phyloP scores from a whole-genome alignment of 2,797 vertebrate genomes.

The Lophotriccus pileatus region DNA sequence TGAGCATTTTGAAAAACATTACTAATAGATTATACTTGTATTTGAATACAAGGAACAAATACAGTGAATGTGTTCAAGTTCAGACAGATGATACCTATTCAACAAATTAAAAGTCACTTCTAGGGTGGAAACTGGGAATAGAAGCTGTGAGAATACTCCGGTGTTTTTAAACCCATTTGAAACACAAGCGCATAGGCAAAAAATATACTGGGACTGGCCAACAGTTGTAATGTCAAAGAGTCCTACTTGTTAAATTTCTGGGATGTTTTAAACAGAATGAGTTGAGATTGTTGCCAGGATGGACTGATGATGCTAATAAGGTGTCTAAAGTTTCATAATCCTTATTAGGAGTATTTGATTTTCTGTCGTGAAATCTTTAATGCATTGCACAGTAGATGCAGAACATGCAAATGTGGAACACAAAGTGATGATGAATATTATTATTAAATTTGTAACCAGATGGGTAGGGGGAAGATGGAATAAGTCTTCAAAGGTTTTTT shows the following conservation, averaged over 20 bases:
- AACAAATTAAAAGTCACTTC: constrained; percentile 34
- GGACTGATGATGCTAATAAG: neutral
- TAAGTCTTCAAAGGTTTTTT: constrained; percentile 22
- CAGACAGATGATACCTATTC: constrained; percentile 10
- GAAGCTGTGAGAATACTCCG: neutral
- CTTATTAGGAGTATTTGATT: neutral
- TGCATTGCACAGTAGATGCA: neutral
- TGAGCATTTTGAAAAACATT: constrained; percentile 43
- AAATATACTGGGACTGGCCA: neutral
- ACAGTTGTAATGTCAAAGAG: neutral
- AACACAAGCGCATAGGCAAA: neutral
- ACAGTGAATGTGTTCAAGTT: constrained; percentile 14
- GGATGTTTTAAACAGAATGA: constrained; percentile 6
- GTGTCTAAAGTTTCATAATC: neutral
- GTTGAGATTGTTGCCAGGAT: neutral
- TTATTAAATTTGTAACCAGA: constrained; percentile 17
- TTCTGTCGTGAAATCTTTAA: neutral
- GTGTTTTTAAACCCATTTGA: neutral
- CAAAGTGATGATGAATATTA: neutral
- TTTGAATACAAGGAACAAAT: constrained; percentile 39
- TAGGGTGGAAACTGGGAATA: constrained; percentile 9
- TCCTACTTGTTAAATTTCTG: neutral
- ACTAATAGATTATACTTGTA: constrained; percentile 43
- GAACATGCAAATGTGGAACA: neutral
- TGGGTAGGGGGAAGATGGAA: neutral